Evolutionary conservation across 2,113 vertebrate species (phyloP).

Genomic region (Piprites chloris): DNA sequence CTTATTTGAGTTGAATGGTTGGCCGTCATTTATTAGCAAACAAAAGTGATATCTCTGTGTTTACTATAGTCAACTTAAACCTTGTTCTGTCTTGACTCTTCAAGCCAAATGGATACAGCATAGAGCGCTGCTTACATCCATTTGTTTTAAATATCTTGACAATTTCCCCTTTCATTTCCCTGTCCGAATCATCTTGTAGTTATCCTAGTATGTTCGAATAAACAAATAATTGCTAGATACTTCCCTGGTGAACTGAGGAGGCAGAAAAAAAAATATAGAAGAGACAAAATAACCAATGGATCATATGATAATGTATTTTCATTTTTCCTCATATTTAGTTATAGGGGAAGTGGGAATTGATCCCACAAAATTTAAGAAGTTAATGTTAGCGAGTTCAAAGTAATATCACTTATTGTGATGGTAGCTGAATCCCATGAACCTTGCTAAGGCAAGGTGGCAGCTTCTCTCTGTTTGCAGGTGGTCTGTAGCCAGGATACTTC

Average conservation of each 20-base stretch:
- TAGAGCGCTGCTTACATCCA: neutral
- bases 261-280: neutral
- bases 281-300: neutral
- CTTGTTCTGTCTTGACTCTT: neutral
- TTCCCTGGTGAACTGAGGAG: neutral
- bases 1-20: neutral
- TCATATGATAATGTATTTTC: neutral
- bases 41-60: neutral
- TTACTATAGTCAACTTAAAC: neutral
- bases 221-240: neutral
- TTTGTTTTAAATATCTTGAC: neutral
- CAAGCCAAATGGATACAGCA: neutral
- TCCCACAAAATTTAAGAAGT: neutral
- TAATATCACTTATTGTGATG: neutral
- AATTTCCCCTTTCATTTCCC: neutral
- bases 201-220: neutral
- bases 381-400: neutral
- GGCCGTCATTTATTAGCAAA: neutral
- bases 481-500: neutral
- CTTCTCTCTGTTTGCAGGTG: neutral
- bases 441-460: neutral
- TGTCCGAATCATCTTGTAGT: neutral
- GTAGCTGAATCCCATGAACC: neutral
- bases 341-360: neutral
- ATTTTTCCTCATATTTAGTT: neutral